Base-by-base conservation (phyloP, 1,140 invertebrate genomes). In the Aphelenchoides besseyi region DNA sequence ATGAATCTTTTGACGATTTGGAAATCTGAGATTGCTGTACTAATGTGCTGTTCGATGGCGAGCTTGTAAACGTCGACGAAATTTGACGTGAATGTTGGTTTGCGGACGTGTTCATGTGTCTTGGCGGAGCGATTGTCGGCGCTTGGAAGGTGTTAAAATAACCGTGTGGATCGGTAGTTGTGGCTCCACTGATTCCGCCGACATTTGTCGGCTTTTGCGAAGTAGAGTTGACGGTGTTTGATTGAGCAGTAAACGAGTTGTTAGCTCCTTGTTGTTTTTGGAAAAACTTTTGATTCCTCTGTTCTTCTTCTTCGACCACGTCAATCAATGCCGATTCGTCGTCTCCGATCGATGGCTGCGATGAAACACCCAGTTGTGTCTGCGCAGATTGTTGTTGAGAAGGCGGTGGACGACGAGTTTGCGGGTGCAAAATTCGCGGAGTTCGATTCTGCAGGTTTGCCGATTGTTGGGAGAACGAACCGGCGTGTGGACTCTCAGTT, bases 281-380 rank as follows among this genome's bases (percentile, higher is more conserved):
- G 63, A 66, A 66, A 33, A 66, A 66, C 63, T 66, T 66, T 32
- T 66, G 63, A 37, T 66, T 66, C 12, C 36, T 26, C 30, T 12
- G 9, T 53, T 66, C 63, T 53, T 66, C 63, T 53, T 66, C 63
- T 12, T 66, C 32, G 16, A 66, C 30, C 16, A 66, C 63, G 36
- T 66, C 36, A 12, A 66, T 32, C 18, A 66, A 18, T n/a, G 32
- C 32, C 30, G 32, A 23, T 37, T 66, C 63, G 12, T 59, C 55
- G 5, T 59, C 55, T 5, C 5, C 23, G 5, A 18, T 16, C 18
- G 5, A 23, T 33, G 5, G 5, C 5, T 18, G 55, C n/a, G n/a
- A n/a, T n/a, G n/a, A n/a, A n/a, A n/a, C n/a, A n/a, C n/a, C n/a
- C n/a, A n/a, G n/a, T n/a, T n/a, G n/a, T n/a, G n/a, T n/a, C 23